A percentile compares a stretch with the other conserved stretches of the same genome.
phyloP scores from a whole-genome alignment of 2,888 invertebrate species.

The Eupithecia insigniata region DNA sequence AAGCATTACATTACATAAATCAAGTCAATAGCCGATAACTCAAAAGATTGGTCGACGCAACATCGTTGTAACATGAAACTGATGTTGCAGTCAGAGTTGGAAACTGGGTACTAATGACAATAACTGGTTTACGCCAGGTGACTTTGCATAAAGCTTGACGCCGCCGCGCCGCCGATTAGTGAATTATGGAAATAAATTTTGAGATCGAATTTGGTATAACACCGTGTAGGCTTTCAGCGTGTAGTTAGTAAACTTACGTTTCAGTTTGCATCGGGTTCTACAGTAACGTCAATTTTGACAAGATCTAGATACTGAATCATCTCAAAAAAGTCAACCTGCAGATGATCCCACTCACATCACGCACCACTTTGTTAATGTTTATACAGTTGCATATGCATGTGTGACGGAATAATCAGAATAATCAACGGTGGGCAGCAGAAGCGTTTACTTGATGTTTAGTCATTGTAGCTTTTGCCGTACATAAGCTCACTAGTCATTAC shows the following conservation, averaged over 20 bases:
- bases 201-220: background rate
- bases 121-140: background rate
- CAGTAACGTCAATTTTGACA: background rate
- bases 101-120: background rate
- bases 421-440: background rate
- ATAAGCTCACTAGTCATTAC: background rate
- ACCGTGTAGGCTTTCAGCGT: background rate
- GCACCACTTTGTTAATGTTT: background rate
- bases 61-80: conserved; percentile 43
- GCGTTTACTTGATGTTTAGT: background rate
- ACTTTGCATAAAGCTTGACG: background rate
- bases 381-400: background rate
- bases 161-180: background rate
- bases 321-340: background rate
- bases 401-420: too few species aligned
- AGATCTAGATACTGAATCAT: background rate
- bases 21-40: conserved; percentile 39
- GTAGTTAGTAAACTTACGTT: background rate
- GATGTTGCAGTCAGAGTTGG: conserved; percentile 18
- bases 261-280: background rate
- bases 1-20: conserved; percentile 37
- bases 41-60: conserved; percentile 38
- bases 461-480: background rate
- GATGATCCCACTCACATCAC: background rate
- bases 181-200: background rate